A percentile compares a stretch with the other conserved stretches of the same genome.
Conservation (phyloP, 2,888 invertebrate species). For the Zygaena filipendulae region DNA sequence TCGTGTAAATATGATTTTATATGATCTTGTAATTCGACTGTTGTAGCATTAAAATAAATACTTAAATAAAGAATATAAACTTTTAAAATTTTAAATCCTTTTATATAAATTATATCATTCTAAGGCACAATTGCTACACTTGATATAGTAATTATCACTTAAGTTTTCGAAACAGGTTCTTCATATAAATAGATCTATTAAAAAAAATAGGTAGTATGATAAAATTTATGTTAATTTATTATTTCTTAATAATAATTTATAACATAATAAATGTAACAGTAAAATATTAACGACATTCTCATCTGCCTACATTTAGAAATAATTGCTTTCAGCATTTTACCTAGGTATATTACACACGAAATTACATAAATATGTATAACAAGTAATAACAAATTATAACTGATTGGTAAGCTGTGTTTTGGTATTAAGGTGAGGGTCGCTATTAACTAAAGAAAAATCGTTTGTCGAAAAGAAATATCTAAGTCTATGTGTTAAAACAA, state of each 20-base stretch:
- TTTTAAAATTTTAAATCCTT: conserved; percentile 28
- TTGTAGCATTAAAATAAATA: too few relatives aligned
- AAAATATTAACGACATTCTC: conserved; percentile 54
- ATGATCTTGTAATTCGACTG: conserved; percentile 29
- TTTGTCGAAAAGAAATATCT: too few relatives aligned
- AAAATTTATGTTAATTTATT: too few relatives aligned
- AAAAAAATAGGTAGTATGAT: conserved; percentile 41
- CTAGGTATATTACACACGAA: conserved; percentile 56
- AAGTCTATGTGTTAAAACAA: too few relatives aligned
- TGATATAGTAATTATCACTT: conserved; percentile 55
- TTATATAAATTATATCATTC: conserved; percentile 36
- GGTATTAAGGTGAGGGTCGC: conserved; percentile 66
- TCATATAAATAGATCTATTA: conserved; percentile 35
- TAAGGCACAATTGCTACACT: conserved; percentile 62
- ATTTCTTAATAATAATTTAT: conserved; percentile 32
- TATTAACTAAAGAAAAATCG: conserved; percentile 42
- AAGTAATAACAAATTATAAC: conserved; percentile 61
- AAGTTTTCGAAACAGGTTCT: conserved; percentile 42
- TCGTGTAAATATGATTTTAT: conserved; percentile 19
- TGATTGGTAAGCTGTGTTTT: conserved; percentile 69
- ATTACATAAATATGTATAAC: conserved; percentile 54
- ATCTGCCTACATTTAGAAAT: conserved; percentile 36
- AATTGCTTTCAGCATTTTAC: conserved; percentile 52
- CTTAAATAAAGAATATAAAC: conserved; percentile 24
- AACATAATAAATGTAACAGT: conserved; percentile 56